Evolutionary conservation across 2,113 vertebrate species (phyloP), one percentile per base, ranked within the genome.

Genomic region (Serilophus lunatus): DNA sequence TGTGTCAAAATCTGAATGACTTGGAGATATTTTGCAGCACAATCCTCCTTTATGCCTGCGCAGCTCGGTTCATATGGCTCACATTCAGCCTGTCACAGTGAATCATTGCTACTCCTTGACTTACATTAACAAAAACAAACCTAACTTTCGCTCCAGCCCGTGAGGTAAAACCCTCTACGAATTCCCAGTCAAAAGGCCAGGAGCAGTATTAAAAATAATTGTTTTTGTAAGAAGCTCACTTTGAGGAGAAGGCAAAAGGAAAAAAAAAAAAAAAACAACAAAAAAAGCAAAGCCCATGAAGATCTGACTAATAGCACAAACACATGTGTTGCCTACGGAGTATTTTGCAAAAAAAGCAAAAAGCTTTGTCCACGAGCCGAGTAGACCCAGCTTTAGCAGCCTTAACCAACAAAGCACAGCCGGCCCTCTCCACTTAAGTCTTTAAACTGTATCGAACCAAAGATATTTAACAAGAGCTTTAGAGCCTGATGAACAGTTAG

Each of bases 1-100:
- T 69, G 90, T 84, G 94, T 95, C 86, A 95, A 91, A 95, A 95
- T 61, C 79, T 65, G 54, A 93, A 94, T 92, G 72, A 88, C 94
- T 76, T 13, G 65, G 79, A 85, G 86, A 90, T 92, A 81, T 87
- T 97, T 87, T 50, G 86, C 87, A 93, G 94, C 79, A 94, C 94
- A 96, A 92, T 91, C 92, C 87, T 54, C 86, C 94, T 97, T 96
- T 95, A 95, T 91, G 94, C 92, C 35, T 8, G 59, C 6, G 76
- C 92, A 82, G 92, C 63, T 50, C 25, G 1, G 78, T 76, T 96
- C 96, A 94, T 94, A 94, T 93, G 95, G 97, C 96, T 97, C 90
- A 70, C 93, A 95, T 96, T 97, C 92, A 96, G 93, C 71, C 93
- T 97, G 96, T 96, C 96, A 94, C 95, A 92, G 82, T 78, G 91